phyloP scores from a whole-genome alignment of 2,113 vertebrate species.

The Circaetus gallicus region DNA sequence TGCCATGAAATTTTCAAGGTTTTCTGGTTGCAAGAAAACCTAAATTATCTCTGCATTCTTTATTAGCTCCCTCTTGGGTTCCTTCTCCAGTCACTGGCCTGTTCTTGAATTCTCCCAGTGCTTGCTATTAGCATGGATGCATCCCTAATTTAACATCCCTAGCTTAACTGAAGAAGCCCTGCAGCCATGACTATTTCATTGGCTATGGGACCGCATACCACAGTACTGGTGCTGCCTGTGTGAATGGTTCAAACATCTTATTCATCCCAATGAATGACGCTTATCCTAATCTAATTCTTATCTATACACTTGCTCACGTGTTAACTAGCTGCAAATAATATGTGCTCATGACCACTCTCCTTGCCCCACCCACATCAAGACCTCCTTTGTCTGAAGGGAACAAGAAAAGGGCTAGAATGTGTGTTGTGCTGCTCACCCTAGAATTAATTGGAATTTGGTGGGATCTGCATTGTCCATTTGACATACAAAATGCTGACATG shows the following conservation, averaged over 20 bases:
- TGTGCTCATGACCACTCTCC: no score
- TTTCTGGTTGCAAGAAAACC: background rate
- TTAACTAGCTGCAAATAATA: background rate
- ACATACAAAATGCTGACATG: background rate
- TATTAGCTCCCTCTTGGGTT: background rate
- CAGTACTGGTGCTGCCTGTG: background rate
- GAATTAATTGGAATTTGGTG: background rate
- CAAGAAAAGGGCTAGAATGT: background rate
- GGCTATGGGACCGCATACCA: background rate
- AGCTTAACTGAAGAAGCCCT: background rate
- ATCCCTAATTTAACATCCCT: background rate
- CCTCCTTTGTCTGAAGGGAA: background rate
- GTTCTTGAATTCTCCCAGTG: background rate
- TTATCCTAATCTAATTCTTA: background rate
- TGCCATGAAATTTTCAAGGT: background rate
- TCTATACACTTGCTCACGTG: fast-evolving
- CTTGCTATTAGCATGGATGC: background rate
- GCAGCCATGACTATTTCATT: background rate
- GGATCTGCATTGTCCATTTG: background rate
- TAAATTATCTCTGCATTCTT: background rate
- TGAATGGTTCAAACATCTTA: background rate
- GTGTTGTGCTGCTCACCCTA: background rate
- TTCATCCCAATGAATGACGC: fast-evolving
- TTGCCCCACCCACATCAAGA: background rate
- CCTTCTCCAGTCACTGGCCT: background rate